Conservation (phyloP, 1,140 invertebrate species). For the Trichomalopsis sarcophagae region DNA sequence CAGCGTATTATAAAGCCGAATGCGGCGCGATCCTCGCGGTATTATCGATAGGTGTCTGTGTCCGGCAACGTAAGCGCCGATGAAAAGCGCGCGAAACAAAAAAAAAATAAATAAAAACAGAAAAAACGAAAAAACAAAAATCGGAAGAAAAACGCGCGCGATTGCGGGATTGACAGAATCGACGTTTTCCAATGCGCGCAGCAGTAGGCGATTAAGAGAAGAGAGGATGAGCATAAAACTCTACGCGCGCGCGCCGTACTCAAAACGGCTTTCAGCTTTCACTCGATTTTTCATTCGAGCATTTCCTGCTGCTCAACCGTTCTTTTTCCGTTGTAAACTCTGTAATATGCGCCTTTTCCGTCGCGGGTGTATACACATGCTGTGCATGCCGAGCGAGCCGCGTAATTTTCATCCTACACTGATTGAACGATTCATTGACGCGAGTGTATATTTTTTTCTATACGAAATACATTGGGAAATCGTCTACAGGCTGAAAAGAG, state of each 20-base stretch:
- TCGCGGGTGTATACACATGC: neutral
- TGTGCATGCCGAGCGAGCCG: neutral
- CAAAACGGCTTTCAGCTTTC: conserved; percentile 20
- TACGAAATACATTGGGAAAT: no score
- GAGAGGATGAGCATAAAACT: conserved; percentile 26
- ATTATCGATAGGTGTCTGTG: neutral
- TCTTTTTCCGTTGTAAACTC: neutral
- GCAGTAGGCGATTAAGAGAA: conserved; percentile 27
- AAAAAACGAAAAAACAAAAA: neutral
- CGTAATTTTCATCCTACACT: neutral
- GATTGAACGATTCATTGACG: neutral
- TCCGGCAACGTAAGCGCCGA: neutral
- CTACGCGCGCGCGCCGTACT: neutral
- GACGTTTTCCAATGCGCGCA: conserved; percentile 28
- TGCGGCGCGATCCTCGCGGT: neutral
- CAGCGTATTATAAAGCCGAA: neutral
- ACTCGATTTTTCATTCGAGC: conserved; percentile 37
- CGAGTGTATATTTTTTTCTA: no score
- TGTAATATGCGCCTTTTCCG: neutral
- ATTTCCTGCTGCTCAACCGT: neutral
- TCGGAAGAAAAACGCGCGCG: neutral
- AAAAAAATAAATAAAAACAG: neutral
- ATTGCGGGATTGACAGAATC: conserved; percentile 33
- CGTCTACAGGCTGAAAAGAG: no score
- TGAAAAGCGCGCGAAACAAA: neutral